Conservation (phyloP, 1,140 invertebrate genomes). For the Ceratitis capitata region DNA sequence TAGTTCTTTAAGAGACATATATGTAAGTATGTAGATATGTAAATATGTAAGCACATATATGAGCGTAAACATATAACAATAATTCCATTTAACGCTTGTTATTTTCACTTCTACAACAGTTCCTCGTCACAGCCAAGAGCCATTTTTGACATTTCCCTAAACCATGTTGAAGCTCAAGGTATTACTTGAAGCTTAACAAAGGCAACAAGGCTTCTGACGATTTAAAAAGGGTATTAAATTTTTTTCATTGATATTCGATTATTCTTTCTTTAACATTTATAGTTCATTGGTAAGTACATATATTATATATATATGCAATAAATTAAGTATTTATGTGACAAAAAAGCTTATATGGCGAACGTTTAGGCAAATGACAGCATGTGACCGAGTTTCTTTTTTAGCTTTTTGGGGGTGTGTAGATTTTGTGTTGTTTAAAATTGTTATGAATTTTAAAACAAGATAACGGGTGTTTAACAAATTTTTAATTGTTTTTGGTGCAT, state of each 20-base stretch:
- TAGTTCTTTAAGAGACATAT: too few species aligned
- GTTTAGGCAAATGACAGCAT: not conserved
- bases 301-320: not conserved
- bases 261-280: not conserved
- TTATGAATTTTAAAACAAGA: too few species aligned
- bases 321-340: not conserved
- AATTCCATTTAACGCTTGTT: not conserved
- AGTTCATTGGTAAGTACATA: not conserved
- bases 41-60: not conserved
- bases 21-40: not conserved
- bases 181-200: not conserved
- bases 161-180: not conserved
- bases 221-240: not conserved
- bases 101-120: not conserved
- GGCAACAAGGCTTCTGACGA: not conserved
- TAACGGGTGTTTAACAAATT: too few species aligned
- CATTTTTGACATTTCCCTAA: not conserved
- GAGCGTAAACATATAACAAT: too few species aligned
- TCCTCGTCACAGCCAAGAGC: not conserved
- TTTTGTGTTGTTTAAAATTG: not conserved
- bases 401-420: not conserved
- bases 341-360: not conserved
- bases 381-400: not conserved
- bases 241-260: not conserved
- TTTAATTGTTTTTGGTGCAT: too few species aligned